Base-by-base conservation (phyloP, 2,113 vertebrate genomes). In the Oceanites oceanicus region DNA sequence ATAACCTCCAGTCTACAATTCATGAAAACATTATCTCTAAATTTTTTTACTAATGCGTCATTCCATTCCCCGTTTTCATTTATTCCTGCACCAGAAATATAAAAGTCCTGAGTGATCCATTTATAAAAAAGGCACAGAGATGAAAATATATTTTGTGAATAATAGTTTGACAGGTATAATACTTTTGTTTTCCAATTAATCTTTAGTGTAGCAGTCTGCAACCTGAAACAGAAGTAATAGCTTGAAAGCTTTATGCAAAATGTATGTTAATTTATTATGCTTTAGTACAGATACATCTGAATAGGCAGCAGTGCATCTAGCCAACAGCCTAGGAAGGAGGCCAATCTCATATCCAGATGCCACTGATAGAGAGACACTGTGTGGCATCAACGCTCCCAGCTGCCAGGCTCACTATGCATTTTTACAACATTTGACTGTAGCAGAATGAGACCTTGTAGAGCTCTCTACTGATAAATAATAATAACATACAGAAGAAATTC, bases 311-410 rank as follows among this genome's bases (percentile, higher is more conserved):
- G 95, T 81, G 90, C 86, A 75, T 88, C 78, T 94, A 97, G 98
- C 98, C 98, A 98, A 96, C 76, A 96, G 93, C 88, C 93, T 94
- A 96, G 88, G 98, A 98, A 97, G 90, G 96, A 96, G 94, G 98
- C 98, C 98, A 98, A 97, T 36, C 92, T 97, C 95, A 76, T 84
- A 96, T 98, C 97, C 98, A 98, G 98, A 98, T 98, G 98, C 97
- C 92, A 91, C 91, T 92, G 96, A 96, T 65, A 95, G 96, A 94
- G 94, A 98, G 52, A 97, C 89, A 66, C 94, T 94, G 91, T 96
- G 97, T 95, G 96, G 96, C 97, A 97, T 92, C 94, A 67, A 53
- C 18, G 66, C 50, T 93, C 95, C 96, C 97, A 97, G 97, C 97
- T 98, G 97, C 95, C 97, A 97, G 92, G n/a, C 95, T 96, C 87